Percentiles rank a stretch among this genome's conserved stretches.
These are phyloP conservation scores for Meghimatium bilineatum DNA, from an alignment of 2,888 invertebrate genomes.

Conservation along the genomic window DNA sequence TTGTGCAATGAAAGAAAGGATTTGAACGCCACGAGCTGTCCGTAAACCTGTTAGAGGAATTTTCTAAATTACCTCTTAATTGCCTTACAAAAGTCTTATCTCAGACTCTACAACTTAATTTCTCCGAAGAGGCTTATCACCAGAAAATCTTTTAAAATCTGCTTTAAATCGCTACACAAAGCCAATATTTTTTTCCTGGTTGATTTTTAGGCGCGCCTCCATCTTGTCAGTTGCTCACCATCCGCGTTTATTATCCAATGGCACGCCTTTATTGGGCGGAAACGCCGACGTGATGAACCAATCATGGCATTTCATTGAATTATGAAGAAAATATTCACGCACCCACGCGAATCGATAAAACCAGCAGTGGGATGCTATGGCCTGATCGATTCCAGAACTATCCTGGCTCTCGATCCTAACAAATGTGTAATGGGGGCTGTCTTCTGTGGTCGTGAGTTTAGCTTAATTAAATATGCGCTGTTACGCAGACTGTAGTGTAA, in stretches of 20 bases:
- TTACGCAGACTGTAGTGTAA: neutral
- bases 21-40: slow-evolving; percentile 18
- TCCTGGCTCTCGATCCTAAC: neutral
- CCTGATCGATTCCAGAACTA: slow-evolving; percentile 19
- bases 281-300: neutral
- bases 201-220: slow-evolving; percentile 40
- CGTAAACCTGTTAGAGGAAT: slow-evolving; percentile 42
- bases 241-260: neutral
- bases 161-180: slow-evolving; percentile 42
- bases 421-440: neutral
- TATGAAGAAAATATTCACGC: neutral
- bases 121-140: slow-evolving; percentile 42
- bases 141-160: slow-evolving; percentile 44
- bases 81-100: slow-evolving; percentile 49
- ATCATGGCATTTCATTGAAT: neutral
- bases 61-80: slow-evolving; percentile 45
- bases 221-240: slow-evolving; percentile 33
- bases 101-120: slow-evolving; percentile 42
- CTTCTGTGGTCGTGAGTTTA: neutral
- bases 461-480: neutral
- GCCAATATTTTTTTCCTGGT: slow-evolving; percentile 29
- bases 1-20: slow-evolving; percentile 18
- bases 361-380: neutral
- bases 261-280: slow-evolving; percentile 16
- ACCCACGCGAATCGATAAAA: slow-evolving; percentile 26